phyloP scores from a whole-genome alignment of 2,888 invertebrate genomes.

The Cephus spinipes region DNA sequence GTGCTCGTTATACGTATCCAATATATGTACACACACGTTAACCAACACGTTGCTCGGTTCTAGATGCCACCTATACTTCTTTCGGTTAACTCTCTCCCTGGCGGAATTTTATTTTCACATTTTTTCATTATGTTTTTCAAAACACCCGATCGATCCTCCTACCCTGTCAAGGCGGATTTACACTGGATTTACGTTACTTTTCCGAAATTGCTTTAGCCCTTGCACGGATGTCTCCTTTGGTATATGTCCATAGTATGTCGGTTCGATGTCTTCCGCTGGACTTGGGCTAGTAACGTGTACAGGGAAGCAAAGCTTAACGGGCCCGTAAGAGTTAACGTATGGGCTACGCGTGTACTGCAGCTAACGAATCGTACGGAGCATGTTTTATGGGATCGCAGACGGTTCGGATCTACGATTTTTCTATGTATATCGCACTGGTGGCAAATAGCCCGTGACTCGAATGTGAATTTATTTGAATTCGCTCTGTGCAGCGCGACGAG shows the following conservation, averaged over 20 bases:
- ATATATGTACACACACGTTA: background rate
- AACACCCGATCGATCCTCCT: background rate
- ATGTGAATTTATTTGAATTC: background rate
- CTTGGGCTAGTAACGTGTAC: background rate
- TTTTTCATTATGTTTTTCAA: background rate
- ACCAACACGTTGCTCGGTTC: background rate
- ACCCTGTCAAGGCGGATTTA: background rate
- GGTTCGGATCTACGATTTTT: background rate
- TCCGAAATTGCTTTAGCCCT: background rate
- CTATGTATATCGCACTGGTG: background rate
- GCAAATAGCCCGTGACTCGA: conserved; percentile 3
- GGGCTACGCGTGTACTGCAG: background rate
- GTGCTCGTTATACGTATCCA: background rate
- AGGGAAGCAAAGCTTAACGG: background rate
- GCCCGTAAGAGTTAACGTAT: background rate
- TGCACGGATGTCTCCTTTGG: background rate
- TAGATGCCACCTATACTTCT: background rate
- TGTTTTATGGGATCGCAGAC: background rate
- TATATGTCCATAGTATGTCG: background rate
- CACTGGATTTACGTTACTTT: background rate
- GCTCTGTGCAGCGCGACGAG: background rate
- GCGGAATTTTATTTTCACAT: background rate
- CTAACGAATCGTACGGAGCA: background rate
- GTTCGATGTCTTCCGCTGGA: background rate
- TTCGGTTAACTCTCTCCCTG: background rate